phyloP scores from a whole-genome alignment of 2,888 invertebrate species.

The Tridacna crocea region DNA sequence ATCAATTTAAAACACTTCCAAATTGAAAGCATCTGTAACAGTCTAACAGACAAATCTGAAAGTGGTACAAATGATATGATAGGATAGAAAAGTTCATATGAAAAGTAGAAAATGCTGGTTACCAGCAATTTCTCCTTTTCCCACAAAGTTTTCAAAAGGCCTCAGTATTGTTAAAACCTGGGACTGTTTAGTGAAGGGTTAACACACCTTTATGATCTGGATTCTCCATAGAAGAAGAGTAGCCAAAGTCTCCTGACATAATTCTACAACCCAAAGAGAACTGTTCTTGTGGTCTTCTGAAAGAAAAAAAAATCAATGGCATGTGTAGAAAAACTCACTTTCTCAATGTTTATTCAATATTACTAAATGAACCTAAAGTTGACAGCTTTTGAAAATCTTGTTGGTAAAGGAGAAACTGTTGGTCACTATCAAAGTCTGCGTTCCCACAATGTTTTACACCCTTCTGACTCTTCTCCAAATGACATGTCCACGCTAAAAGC shows the following conservation, averaged over 20 bases:
- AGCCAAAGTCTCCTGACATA: slow-evolving; percentile 61
- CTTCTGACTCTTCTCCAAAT: too few relatives aligned
- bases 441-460: background rate
- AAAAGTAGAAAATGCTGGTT: slow-evolving; percentile 2
- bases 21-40: background rate
- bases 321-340: background rate
- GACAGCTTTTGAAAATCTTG: background rate
- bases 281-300: background rate
- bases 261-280: background rate
- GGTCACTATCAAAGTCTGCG: background rate
- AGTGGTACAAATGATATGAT: background rate
- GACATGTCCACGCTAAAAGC: too few relatives aligned
- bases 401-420: background rate
- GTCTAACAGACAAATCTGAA: background rate
- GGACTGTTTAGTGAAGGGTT: too few relatives aligned
- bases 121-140: background rate
- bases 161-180: background rate
- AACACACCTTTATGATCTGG: slow-evolving; percentile 56
- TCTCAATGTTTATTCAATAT: background rate
- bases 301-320: too few relatives aligned
- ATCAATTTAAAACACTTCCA: background rate
- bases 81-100: background rate
- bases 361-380: background rate
- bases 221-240: slow-evolving; percentile 64
- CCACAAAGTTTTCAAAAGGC: background rate